Evolutionary conservation across 2,888 invertebrate species (phyloP), one percentile per base, ranked within the genome.

Genomic region (Agriopis aurantiaria): DNA sequence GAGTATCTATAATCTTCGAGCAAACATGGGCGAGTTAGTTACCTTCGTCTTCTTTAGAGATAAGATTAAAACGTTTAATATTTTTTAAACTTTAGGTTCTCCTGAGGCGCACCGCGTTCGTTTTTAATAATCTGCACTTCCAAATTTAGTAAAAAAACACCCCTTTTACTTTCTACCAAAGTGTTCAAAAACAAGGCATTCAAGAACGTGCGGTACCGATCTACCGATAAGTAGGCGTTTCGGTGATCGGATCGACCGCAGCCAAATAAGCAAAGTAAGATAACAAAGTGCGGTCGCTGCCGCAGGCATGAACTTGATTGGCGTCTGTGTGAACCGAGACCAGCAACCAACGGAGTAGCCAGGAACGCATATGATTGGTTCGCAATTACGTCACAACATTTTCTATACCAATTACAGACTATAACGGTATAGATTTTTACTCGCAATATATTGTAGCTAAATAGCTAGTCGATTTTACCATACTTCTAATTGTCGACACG

Each of bases 251-350:
- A 88, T 89, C 87, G 81, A 78, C 75, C 75, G 80, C 85, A 83
- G 79, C 90, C 90, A 89, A 91, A 92, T 89, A 91, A 78, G 85
- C 70, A 56, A 74, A 87, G 80, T 83, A 78, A 88, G 85, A 80
- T 88, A 88, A 85, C 85, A 87, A 85, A 86, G 85, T 82, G 84
- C 85, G 82, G 78, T 74, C 75, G 88, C 87, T 40, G 70, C 87
- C 67, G 81, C 65, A 69, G 87, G 90, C 83, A 55, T 45, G 56
- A 62, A 67, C 49, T 68, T 82, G 83, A 86, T 85, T 85, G 86
- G 84, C 82, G 84, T 76, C 72, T 73, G 71, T 66, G 62, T 59
- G 63, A 67, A 71, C 59, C 69, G 57, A 69, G 59, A 65, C 48
- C 17, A 12, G 43, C 57, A 17, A 57, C 66, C 48, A 57, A 59